These are phyloP conservation scores for Adelphocoris suturalis DNA, from an alignment of 2,888 invertebrate genomes.

Conservation along the genomic window DNA sequence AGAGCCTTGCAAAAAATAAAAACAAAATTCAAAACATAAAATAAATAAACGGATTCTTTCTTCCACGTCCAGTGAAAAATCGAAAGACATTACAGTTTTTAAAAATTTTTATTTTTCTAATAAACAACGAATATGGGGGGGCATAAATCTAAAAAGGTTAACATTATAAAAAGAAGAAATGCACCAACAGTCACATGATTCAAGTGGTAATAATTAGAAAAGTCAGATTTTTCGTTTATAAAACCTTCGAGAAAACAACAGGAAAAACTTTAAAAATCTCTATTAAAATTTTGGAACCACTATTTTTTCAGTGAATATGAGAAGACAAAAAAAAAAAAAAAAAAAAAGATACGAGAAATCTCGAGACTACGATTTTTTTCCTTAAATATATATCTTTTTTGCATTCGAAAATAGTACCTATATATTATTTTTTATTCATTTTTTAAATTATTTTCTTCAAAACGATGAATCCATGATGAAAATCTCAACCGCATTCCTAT, in stretches of 20 bases:
- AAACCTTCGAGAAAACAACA: neutral
- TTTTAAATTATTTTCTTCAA: neutral
- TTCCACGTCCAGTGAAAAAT: conserved; percentile 1
- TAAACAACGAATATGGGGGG: conserved; percentile 8
- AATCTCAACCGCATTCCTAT: conserved; percentile 3
- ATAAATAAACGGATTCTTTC: too few relatives aligned
- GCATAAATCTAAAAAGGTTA: conserved; percentile 72
- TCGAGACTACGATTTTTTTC: neutral
- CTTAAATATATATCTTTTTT: neutral
- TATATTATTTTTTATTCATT: too few relatives aligned
- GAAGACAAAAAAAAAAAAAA: neutral
- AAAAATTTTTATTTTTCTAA: neutral
- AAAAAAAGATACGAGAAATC: neutral
- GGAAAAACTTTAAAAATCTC: neutral
- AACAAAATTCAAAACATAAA: too few relatives aligned
- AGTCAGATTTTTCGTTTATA: neutral
- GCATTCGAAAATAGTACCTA: neutral
- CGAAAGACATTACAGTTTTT: neutral
- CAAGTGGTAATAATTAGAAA: neutral
- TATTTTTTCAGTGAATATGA: neutral
- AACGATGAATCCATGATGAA: neutral
- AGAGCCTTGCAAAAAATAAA: neutral
- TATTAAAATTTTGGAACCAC: neutral
- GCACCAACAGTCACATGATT: conserved; percentile 73
- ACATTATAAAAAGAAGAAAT: conserved; percentile 74